Evolutionary conservation across 2,888 invertebrate genomes (phyloP).

Genomic region (Beris morrisii): DNA sequence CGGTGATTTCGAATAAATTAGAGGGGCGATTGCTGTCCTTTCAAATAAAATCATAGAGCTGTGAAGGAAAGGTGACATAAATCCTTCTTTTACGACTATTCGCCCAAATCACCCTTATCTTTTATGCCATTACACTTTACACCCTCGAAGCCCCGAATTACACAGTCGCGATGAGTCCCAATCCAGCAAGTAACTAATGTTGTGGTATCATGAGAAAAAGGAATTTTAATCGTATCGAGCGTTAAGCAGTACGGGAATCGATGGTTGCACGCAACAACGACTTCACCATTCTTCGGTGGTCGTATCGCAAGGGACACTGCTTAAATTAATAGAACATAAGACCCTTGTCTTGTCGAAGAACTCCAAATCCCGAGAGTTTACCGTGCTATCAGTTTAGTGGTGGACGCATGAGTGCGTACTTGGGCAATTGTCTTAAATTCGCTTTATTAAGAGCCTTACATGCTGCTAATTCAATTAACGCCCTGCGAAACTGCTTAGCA

Average conservation of each 20-base stretch:
- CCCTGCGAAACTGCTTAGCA: conserved; percentile 16
- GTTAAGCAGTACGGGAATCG: conserved; percentile 18
- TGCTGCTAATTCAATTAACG: conserved; percentile 35
- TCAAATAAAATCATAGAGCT: conserved; percentile 12
- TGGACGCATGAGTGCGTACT: conserved; percentile 31
- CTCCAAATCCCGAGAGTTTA: neutral
- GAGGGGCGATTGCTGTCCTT: neutral
- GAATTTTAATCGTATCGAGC: conserved; percentile 26
- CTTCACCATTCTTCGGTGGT: too few relatives aligned
- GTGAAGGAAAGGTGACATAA: conserved; percentile 26
- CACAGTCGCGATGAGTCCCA: conserved; percentile 13
- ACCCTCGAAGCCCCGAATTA: conserved; percentile 20
- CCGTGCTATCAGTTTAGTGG: conserved; percentile 26
- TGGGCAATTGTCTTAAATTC: conserved; percentile 38
- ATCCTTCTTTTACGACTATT: conserved; percentile 28
- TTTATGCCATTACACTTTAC: conserved; percentile 18
- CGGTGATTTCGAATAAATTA: too few relatives aligned
- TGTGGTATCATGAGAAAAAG: conserved; percentile 26
- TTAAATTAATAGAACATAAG: too few relatives aligned
- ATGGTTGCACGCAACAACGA: conserved; percentile 15
- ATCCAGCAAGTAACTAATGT: conserved; percentile 24
- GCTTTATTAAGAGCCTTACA: conserved; percentile 36
- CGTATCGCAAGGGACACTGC: too few relatives aligned
- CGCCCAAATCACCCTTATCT: conserved; percentile 24
- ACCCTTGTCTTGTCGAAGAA: too few relatives aligned